Percentiles rank a stretch among this genome's conserved stretches.
phyloP scores from a whole-genome alignment of 2,113 vertebrate species.

The Semnornis frantzii region DNA sequence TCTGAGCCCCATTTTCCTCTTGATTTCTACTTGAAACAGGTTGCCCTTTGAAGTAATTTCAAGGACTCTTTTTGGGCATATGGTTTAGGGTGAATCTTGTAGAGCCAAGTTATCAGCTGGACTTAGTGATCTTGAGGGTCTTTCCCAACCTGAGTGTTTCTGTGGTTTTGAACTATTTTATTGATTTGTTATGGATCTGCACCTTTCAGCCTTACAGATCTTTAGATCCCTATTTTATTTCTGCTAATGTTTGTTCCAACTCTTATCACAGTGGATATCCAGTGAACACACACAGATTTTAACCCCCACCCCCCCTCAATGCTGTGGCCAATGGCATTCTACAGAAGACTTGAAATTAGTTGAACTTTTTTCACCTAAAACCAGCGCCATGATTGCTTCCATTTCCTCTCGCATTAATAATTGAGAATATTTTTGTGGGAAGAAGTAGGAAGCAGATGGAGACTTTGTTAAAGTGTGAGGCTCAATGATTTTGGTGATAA shows the following conservation, averaged over 20 bases:
- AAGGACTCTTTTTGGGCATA: neutral
- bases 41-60: neutral
- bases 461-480: neutral
- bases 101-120: too few species aligned
- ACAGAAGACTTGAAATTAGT: neutral
- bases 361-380: neutral
- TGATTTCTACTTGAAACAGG: neutral
- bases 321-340: rapidly evolving
- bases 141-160: too few species aligned
- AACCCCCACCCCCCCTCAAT: neutral
- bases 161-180: neutral
- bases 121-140: too few species aligned
- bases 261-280: neutral
- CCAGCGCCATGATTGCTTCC: neutral
- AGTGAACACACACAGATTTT: neutral
- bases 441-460: constrained; percentile 20
- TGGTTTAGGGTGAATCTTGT: neutral
- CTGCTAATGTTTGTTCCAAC: neutral
- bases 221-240: neutral
- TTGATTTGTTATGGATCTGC: neutral
- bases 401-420: neutral
- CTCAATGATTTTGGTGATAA: neutral
- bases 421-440: neutral
- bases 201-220: neutral
- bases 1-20: neutral